A percentile compares a stretch with the other conserved stretches of the same genome.
Conservation (phyloP, 2,888 invertebrate species). For the Drosophila setosimentum region DNA sequence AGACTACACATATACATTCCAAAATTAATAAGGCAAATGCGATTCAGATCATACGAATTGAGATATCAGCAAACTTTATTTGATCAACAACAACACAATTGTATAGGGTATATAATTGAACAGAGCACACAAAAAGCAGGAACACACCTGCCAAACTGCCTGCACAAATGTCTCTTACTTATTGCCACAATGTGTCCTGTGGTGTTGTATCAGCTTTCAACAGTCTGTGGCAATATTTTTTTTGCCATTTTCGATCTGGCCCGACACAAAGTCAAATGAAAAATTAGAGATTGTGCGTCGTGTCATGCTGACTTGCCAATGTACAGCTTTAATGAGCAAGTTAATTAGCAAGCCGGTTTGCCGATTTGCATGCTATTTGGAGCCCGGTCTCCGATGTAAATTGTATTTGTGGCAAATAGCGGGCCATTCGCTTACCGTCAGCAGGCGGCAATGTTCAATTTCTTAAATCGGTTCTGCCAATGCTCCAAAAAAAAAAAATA, state of each 20-base stretch:
- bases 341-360: slow-evolving; percentile 55
- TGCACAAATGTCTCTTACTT: slow-evolving; percentile 5
- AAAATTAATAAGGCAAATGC: not conserved
- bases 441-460: slow-evolving; percentile 22
- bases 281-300: slow-evolving; percentile 39
- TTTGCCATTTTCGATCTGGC: slow-evolving; percentile 26
- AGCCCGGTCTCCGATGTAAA: slow-evolving; percentile 23
- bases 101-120: slow-evolving; percentile 8
- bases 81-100: not conserved
- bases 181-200: not conserved
- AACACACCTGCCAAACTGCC: not conserved
- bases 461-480: slow-evolving; percentile 17
- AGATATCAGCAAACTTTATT: not conserved
- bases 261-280: slow-evolving; percentile 30
- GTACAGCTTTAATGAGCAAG: slow-evolving; percentile 67
- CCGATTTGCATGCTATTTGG: not conserved
- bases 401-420: slow-evolving; percentile 50
- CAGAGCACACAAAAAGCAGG: not conserved
- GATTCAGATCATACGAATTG: not conserved
- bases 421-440: slow-evolving; percentile 45
- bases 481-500: slow-evolving; percentile 21
- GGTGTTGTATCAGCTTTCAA: not conserved
- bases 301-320: slow-evolving; percentile 65
- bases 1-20: not conserved
- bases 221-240: slow-evolving; percentile 7